Conservation (phyloP, 1,140 invertebrate genomes). For the Vanessa atalanta region DNA sequence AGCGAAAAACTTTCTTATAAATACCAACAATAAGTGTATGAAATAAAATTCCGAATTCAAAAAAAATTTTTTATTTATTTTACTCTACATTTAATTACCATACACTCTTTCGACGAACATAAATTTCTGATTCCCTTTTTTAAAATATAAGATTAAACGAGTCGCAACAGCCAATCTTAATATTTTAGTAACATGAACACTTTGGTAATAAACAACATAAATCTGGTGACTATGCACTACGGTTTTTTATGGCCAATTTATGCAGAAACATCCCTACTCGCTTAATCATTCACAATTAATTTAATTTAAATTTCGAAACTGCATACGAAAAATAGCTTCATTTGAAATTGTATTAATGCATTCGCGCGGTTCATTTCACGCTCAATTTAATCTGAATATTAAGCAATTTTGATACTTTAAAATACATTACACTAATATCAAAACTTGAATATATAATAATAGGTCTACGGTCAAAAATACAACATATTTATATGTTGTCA, state of each 20-base stretch:
- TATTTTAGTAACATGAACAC: no score
- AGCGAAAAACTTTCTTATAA: no score
- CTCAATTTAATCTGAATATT: slow-evolving; percentile 6
- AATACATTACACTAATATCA: not conserved
- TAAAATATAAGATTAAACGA: no score
- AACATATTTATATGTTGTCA: no score
- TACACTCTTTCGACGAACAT: no score
- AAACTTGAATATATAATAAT: no score
- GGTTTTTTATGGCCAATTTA: not conserved
- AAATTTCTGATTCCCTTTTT: no score
- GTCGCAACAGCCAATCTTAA: no score
- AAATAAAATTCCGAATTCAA: no score
- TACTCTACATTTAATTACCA: no score
- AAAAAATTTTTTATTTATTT: no score
- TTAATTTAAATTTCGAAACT: not conserved
- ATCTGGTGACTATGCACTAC: not conserved
- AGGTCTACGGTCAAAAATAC: not conserved
- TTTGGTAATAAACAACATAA: not conserved
- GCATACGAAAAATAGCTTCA: not conserved
- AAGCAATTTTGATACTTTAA: not conserved
- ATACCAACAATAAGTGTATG: no score
- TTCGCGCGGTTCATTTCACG: slow-evolving; percentile 1
- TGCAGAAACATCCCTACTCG: not conserved
- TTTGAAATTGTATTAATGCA: not conserved
- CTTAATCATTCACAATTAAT: not conserved